Conservation (phyloP, 2,113 vertebrate species). For the Edolisoma coerulescens region DNA sequence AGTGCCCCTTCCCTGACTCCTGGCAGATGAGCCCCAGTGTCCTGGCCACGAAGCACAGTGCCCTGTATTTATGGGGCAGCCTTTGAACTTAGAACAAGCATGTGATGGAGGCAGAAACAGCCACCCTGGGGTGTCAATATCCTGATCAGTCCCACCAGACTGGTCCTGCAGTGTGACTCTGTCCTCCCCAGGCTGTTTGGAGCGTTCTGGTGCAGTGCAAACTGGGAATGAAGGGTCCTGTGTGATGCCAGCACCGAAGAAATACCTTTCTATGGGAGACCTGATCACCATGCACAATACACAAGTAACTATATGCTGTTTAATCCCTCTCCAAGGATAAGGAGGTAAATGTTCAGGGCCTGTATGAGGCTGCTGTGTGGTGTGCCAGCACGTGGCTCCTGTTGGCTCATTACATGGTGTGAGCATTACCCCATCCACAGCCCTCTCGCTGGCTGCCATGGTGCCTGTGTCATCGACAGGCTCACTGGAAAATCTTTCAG, state of each 20-base stretch:
- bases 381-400: background rate
- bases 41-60: fast-evolving
- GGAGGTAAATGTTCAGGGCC: background rate
- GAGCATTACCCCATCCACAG: background rate
- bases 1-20: background rate
- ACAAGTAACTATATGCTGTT: background rate
- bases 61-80: background rate
- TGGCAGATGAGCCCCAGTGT: background rate
- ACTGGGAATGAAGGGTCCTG: background rate
- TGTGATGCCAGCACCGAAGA: background rate
- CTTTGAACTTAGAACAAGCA: background rate
- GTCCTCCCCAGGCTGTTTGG: background rate
- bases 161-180: background rate
- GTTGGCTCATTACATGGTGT: background rate
- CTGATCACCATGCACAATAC: background rate
- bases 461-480: fast-evolving
- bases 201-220: fast-evolving
- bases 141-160: background rate
- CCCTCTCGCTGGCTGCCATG: background rate
- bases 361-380: background rate
- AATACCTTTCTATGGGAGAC: background rate
- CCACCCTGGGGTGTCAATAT: background rate
- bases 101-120: background rate
- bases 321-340: background rate
- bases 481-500: background rate